Base-by-base conservation (phyloP, 2,888 invertebrate genomes). In the Epistrophe eligans region DNA sequence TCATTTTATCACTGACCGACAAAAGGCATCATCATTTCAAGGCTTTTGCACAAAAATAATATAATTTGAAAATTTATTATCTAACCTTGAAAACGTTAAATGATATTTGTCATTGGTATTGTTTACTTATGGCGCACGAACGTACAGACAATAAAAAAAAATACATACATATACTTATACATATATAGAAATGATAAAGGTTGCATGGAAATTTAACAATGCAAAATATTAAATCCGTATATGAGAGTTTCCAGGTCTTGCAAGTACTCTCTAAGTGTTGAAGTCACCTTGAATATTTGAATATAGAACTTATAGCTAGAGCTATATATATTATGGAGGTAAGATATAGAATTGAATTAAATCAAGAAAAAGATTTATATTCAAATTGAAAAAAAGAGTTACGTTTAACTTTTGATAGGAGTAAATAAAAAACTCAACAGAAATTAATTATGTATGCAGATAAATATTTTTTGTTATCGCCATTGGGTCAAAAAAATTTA, bases 171-270 rank as follows among this genome's bases (percentile, higher is more conserved):
- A 0, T 9, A 64, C 4, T 13, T 13, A 24, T 40, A 43, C 43
- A 43, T 60, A 19, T 38, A 15, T 58, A 55, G 70, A 58, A 0
- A 79, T 71, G 84, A 84, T 72, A 79, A 79, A 79, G 79, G 79
- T 84, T 57, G 45, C 10, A 13, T 40, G 40, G 50, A 62, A 7
- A 43, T n/a, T 5, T n/a, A n/a, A 3, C 48, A 48, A 45, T 43
- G 24, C 15, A 48, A 48, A 48, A 45, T 2, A 15, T 8, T 48
- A 48, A 4, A 9, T 9, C 64, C 17, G 3, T 28, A 11, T 70
- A 45, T 72, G 45, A 72, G 55, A 50, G 64, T 67, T 48, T 79
- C 9, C 52, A 66, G 60, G 80, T 67, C 60, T 77, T 66, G 19
- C 50, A 43, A 35, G 45, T 45, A 66, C 43, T 58, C 24, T 11